These are phyloP conservation scores for Parapsyche elsis DNA, from an alignment of 1,140 invertebrate species.

Conservation along the genomic window DNA sequence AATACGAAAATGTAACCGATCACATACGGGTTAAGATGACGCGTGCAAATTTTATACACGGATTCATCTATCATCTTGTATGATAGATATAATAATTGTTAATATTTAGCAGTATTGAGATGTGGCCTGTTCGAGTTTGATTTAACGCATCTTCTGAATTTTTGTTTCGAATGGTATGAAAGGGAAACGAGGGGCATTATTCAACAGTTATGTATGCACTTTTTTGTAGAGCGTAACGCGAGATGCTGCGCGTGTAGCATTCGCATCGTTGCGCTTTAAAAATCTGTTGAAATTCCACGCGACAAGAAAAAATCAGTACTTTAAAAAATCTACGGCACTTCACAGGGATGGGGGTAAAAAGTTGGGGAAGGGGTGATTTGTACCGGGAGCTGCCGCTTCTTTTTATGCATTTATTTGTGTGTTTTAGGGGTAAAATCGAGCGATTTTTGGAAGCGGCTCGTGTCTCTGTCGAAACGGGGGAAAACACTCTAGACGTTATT, in stretches of 20 bases:
- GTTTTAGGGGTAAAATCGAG: slow-evolving; percentile 52
- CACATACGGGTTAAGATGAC: too few relatives aligned
- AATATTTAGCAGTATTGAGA: too few relatives aligned
- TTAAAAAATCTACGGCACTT: background rate
- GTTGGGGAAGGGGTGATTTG: slow-evolving; percentile 16
- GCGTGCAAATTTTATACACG: too few relatives aligned
- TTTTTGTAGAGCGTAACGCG: too few relatives aligned
- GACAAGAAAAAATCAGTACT: background rate
- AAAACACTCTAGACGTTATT: slow-evolving; percentile 47
- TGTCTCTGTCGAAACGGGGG: slow-evolving; percentile 29
- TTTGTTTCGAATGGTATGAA: too few relatives aligned
- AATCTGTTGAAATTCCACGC: slow-evolving; percentile 29
- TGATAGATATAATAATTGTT: too few relatives aligned
- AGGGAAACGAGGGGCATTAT: too few relatives aligned
- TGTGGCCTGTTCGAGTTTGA: too few relatives aligned
- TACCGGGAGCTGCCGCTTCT: background rate
- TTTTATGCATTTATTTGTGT: slow-evolving; percentile 36
- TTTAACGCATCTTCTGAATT: too few relatives aligned
- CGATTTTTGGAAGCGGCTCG: slow-evolving; percentile 50
- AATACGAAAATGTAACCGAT: too few relatives aligned
- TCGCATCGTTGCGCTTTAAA: slow-evolving; percentile 26
- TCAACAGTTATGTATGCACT: too few relatives aligned
- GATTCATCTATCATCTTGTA: too few relatives aligned
- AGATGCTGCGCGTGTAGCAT: background rate
- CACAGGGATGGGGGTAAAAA: slow-evolving; percentile 13